A percentile compares a stretch with the other conserved stretches of the same genome.
Conservation (phyloP, 2,797 vertebrate species). For the Melanogrammus aeglefinus region DNA sequence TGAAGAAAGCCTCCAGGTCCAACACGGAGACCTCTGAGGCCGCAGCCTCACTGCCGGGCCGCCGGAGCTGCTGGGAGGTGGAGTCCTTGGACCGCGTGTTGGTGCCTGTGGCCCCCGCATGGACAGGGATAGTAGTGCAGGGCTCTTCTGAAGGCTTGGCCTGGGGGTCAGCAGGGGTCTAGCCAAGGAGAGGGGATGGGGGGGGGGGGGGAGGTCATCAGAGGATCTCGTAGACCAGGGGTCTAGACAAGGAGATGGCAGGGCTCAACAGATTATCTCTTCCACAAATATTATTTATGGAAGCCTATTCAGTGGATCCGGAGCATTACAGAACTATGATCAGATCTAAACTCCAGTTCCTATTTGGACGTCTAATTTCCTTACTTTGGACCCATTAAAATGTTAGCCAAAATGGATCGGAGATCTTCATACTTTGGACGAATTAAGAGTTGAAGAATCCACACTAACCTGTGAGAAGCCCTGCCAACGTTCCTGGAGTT, state of each 20-base stretch:
- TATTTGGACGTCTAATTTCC: no score
- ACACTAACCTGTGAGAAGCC: conserved; percentile 67
- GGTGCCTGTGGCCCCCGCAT: conserved; percentile 39
- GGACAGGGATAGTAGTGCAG: conserved; percentile 15
- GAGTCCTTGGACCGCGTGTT: conserved; percentile 28
- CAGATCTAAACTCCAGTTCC: background rate
- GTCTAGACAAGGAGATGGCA: no score
- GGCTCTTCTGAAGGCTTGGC: conserved; percentile 26
- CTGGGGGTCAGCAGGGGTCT: background rate
- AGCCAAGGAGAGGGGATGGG: background rate
- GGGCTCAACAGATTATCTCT: no score
- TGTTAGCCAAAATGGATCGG: no score
- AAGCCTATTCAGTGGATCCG: background rate
- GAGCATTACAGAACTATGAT: background rate
- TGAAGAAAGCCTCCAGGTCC: conserved; percentile 66
- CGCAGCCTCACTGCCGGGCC: conserved; percentile 13
- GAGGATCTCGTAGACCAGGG: background rate
- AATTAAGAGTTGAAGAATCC: conserved; percentile 28
- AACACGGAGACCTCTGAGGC: conserved; percentile 58
- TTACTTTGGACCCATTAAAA: no score
- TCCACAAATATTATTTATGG: background rate
- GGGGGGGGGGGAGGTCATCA: background rate
- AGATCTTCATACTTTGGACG: no score
- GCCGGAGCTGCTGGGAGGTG: conserved; percentile 26
- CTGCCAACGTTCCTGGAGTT: conserved; percentile 45